Percentiles rank a stretch among this genome's conserved stretches.
These are phyloP conservation scores for Dorcus hopei DNA, from an alignment of 2,888 invertebrate species.

Conservation along the genomic window DNA sequence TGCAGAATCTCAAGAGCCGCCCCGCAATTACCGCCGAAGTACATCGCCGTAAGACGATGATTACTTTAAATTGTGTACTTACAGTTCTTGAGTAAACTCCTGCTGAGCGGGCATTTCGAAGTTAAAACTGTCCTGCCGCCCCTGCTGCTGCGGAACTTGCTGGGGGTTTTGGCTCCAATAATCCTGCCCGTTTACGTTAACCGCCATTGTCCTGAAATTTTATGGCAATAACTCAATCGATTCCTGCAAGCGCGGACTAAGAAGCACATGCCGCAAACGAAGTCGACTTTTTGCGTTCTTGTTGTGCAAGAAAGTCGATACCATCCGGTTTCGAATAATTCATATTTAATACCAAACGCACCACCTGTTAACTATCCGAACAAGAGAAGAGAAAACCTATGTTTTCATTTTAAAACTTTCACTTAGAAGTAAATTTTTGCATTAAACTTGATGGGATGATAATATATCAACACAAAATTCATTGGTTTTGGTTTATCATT, in stretches of 20 bases:
- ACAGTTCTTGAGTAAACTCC: slow-evolving; percentile 35
- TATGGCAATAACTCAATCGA: neutral
- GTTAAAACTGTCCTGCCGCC: slow-evolving; percentile 29
- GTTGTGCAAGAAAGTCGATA: neutral
- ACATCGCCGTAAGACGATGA: neutral
- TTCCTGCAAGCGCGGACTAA: neutral
- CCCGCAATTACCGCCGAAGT: neutral
- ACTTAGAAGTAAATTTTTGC: too few relatives aligned
- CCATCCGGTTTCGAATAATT: neutral
- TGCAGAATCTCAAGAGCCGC: neutral
- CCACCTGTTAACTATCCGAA: too few relatives aligned
- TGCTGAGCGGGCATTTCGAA: slow-evolving; percentile 37
- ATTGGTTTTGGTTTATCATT: too few relatives aligned
- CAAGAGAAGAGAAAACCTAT: too few relatives aligned
- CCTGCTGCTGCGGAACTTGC: slow-evolving; percentile 17
- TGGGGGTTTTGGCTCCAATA: slow-evolving; percentile 24
- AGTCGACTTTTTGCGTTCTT: neutral
- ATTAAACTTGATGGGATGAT: too few relatives aligned
- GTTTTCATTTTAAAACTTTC: too few relatives aligned
- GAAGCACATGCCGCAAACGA: neutral
- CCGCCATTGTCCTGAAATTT: slow-evolving; percentile 14
- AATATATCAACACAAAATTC: too few relatives aligned
- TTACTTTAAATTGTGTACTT: slow-evolving; percentile 21
- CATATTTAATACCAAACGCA: neutral
- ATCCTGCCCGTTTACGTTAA: slow-evolving; percentile 22